Evolutionary conservation across 2,797 vertebrate genomes (phyloP).

Genomic region (Pipistrellus nathusii): DNA sequence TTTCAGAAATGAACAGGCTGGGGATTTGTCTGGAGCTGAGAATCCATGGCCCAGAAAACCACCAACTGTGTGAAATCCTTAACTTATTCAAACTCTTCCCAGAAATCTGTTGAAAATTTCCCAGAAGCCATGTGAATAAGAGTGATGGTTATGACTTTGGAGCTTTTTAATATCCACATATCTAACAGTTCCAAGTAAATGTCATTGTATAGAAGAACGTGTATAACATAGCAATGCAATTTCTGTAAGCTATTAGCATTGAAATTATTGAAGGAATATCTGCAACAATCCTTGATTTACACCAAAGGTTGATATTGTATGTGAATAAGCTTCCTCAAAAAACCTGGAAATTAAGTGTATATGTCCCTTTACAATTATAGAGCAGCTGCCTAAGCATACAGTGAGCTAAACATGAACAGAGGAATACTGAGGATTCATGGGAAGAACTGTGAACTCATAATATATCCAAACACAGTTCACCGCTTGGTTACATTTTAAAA

Average conservation of each 20-base stretch:
- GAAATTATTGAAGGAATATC: constrained; percentile 10
- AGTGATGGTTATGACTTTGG: not conserved
- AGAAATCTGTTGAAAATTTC: not conserved
- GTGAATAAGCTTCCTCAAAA: not conserved
- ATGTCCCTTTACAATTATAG: not conserved
- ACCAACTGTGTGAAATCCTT: constrained; percentile 1
- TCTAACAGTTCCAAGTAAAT: constrained; percentile 54
- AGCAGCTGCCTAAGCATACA: not conserved
- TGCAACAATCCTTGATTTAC: not conserved
- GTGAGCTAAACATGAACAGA: not conserved
- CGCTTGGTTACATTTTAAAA: constrained; percentile 12
- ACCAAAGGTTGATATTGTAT: not conserved
- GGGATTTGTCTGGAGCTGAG: constrained; percentile 20
- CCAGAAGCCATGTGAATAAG: not conserved
- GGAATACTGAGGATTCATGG: not conserved
- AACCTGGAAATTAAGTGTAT: not conserved
- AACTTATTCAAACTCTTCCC: not conserved
- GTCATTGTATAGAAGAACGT: not conserved
- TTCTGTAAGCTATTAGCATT: not conserved
- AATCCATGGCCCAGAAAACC: not conserved
- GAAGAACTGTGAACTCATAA: not conserved
- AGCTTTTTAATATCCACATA: not conserved
- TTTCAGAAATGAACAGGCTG: not conserved
- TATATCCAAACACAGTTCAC: not conserved
- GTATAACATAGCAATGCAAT: not conserved